Conservation (phyloP, 2,113 vertebrate species). For the Lampris incognitus region DNA sequence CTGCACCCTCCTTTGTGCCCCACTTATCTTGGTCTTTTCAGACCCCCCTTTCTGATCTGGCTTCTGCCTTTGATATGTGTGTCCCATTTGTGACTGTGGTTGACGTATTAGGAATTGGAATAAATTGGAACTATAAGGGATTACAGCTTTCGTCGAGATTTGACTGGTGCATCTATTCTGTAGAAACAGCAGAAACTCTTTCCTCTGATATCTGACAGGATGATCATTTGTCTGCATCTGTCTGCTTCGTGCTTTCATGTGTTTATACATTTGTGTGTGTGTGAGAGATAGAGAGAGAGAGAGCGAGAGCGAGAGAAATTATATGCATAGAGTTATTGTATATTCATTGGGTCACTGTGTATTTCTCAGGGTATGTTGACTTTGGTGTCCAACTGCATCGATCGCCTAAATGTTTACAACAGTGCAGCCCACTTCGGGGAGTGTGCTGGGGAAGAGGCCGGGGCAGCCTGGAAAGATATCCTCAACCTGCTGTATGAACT, state of each 20-base stretch:
- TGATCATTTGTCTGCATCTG: not conserved
- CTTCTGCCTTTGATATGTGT: too few species aligned
- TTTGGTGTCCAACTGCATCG: conserved; percentile 96
- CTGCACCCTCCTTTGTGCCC: too few species aligned
- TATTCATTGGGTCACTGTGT: not conserved
- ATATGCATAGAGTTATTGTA: not conserved
- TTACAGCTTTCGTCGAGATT: too few species aligned
- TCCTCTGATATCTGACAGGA: too few species aligned
- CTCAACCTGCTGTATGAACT: conserved; percentile 94
- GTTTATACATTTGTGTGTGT: not conserved
- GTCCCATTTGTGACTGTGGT: too few species aligned
- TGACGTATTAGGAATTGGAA: too few species aligned
- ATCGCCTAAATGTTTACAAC: conserved; percentile 95
- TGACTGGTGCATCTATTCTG: too few species aligned
- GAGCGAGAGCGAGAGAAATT: too few species aligned
- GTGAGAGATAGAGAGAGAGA: not conserved
- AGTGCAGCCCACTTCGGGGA: conserved; percentile 92
- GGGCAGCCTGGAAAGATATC: conserved; percentile 93
- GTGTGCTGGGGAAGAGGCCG: conserved; percentile 86
- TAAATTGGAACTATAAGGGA: too few species aligned
- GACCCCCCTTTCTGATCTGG: too few species aligned
- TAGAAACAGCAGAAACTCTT: too few species aligned
- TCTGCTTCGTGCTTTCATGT: not conserved
- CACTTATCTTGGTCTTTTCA: too few species aligned
- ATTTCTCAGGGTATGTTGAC: conserved; percentile 93